These are phyloP conservation scores for Campylorhamphus procurvoides DNA, from an alignment of 2,113 vertebrate genomes.

Conservation along the genomic window DNA sequence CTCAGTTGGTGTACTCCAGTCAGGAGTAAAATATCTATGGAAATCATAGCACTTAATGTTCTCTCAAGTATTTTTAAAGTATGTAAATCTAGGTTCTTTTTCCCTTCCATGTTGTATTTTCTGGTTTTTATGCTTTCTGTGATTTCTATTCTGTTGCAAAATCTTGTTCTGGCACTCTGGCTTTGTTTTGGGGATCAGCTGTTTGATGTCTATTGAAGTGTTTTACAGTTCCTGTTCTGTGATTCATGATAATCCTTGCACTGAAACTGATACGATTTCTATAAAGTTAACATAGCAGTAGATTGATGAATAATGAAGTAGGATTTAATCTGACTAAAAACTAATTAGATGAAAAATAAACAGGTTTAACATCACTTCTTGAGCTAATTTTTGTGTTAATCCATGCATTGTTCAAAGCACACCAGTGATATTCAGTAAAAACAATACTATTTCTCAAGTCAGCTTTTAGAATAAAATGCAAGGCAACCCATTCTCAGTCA, in stretches of 20 bases:
- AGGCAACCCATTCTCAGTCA: background rate
- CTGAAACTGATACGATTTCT: background rate
- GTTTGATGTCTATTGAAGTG: background rate
- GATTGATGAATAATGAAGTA: background rate
- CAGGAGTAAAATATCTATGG: background rate
- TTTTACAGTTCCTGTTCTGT: background rate
- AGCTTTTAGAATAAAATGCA: background rate
- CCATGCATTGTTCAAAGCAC: background rate
- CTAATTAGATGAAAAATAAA: conserved; percentile 12
- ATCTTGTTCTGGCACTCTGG: background rate
- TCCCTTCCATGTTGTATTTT: background rate
- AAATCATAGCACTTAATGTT: background rate
- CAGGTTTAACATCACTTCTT: background rate
- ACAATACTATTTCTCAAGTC: background rate
- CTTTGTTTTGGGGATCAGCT: background rate
- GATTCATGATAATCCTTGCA: background rate
- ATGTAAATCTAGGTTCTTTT: background rate
- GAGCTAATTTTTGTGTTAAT: background rate
- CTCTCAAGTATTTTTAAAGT: background rate
- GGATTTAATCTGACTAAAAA: background rate
- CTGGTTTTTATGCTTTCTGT: background rate
- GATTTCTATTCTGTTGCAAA: background rate
- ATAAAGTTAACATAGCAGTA: background rate
- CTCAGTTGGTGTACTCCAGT: background rate
- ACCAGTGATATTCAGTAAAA: background rate